Base-by-base conservation (phyloP, 2,113 vertebrate genomes). In the Manacus vitellinus region DNA sequence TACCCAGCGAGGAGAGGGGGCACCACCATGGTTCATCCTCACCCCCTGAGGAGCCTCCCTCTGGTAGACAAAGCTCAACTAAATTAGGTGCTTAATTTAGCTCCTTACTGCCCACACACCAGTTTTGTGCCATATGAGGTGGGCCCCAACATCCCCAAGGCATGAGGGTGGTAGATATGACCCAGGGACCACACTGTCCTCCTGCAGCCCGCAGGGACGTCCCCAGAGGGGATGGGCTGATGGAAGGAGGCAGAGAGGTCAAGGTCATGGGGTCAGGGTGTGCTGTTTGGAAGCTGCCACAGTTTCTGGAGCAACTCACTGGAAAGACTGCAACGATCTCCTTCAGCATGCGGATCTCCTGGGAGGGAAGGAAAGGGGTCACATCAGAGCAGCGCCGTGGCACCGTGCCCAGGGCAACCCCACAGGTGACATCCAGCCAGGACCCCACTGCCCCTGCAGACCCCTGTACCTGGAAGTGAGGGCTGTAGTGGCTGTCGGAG, bases 261-360 rank as follows among this genome's bases (percentile, higher is more conserved):
- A 2, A 30, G 41, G 46, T 41, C 21, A 8, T 0, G 0, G 52
- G 25, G 5, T 51, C 47, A 28, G 76, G 80, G 31, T 1, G 22
- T 2, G 2, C 18, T 24, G 1, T 30, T 68, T 24, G 44, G 85
- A 72, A 86, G 24, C 39, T 5, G 3, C 12, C 22, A 16, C 0
- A 0, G 2, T 2, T 63, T 82, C 41, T 37, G 35, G 62, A 33
- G 94, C 55, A 31, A 98, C 99, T 99, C 94, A 99, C 99, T 4
- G 98, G 99, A 54, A 98, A 82, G 85, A 99, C 98, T 0, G 98
- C 97, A 16, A 99, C 98, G 46, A 97, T 75, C 92, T 99, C 98
- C 97, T 97, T 98, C n/a, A 99, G 91, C 97, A 99, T 98, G 68
- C 99, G 97, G 94, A 99, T 99, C 61, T 99, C 99, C 99, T 99